Conservation (phyloP, 2,797 vertebrate species). For the Notolabrus celidotus region DNA sequence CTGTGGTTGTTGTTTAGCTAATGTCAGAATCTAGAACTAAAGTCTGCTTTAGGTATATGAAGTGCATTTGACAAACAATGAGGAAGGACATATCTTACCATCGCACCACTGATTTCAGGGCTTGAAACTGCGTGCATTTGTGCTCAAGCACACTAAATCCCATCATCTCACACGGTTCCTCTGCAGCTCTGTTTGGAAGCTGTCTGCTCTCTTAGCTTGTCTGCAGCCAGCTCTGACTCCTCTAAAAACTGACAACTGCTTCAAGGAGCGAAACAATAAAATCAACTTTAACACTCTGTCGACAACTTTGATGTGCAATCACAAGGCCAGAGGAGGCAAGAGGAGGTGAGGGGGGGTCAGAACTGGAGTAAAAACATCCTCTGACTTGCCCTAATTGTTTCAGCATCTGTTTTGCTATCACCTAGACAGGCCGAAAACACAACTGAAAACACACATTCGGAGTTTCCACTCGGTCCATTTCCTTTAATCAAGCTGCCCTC, state of each 20-base stretch:
- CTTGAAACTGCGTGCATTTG: no score
- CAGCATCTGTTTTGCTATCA: constrained; percentile 81
- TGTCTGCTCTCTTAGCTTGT: constrained; percentile 45
- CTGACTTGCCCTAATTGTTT: constrained; percentile 77
- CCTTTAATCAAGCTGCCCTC: constrained; percentile 80
- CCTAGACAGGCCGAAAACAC: constrained; percentile 67
- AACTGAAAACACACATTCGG: constrained; percentile 72
- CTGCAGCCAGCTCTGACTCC: constrained; percentile 31
- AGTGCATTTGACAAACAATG: no score
- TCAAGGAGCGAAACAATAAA: constrained; percentile 78
- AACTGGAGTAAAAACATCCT: constrained; percentile 82
- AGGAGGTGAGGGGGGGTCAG: constrained; percentile 2
- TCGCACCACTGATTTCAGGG: no score
- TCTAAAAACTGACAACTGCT: constrained; percentile 70
- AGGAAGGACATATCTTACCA: no score
- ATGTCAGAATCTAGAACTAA: no score
- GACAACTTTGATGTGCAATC: constrained; percentile 83
- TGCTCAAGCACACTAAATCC: no score
- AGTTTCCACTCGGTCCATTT: constrained; percentile 79
- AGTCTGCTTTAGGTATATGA: no score
- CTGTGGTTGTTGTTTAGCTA: no score
- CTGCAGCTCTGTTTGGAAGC: constrained; percentile 34
- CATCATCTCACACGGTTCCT: background rate
- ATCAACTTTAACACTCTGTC: constrained; percentile 76
- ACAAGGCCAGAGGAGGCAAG: constrained; percentile 45